A percentile compares a stretch with the other conserved stretches of the same genome.
Conservation (phyloP, 2,888 invertebrate species). For the Sarcophaga carnaria region DNA sequence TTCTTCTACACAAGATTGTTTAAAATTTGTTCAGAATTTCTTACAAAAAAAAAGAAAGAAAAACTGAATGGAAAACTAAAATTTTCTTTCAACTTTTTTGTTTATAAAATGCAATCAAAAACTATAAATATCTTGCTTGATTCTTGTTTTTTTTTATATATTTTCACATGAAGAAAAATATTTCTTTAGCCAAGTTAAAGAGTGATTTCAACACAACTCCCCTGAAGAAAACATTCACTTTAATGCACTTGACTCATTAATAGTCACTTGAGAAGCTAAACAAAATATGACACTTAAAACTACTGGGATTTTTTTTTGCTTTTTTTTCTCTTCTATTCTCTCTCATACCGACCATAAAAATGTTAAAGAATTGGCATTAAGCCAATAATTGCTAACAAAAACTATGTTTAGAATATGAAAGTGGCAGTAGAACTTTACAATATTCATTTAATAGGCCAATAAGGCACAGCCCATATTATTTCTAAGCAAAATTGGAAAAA, state of each 20-base stretch:
- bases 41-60: too few relatives aligned
- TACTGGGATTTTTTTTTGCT: conserved; percentile 48
- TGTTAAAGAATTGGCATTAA: conserved; percentile 47
- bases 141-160: background rate
- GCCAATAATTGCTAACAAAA: conserved; percentile 56
- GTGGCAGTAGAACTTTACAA: conserved; percentile 61
- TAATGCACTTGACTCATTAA: conserved; percentile 58
- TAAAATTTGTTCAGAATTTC: too few relatives aligned
- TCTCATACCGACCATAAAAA: conserved; percentile 12
- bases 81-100: too few relatives aligned
- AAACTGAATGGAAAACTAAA: too few relatives aligned
- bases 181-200: background rate
- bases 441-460: conserved; percentile 67
- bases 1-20: too few relatives aligned
- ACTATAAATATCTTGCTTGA: too few relatives aligned
- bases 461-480: conserved; percentile 68
- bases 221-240: background rate
- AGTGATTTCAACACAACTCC: background rate
- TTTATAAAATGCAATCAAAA: too few relatives aligned
- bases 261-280: conserved; percentile 47
- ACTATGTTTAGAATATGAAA: conserved; percentile 69
- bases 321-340: conserved; percentile 1
- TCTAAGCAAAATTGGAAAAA: conserved; percentile 5
- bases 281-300: conserved; percentile 47
- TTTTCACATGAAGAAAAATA: background rate